phyloP scores from a whole-genome alignment of 1,140 invertebrate species.

The Uloborus diversus region DNA sequence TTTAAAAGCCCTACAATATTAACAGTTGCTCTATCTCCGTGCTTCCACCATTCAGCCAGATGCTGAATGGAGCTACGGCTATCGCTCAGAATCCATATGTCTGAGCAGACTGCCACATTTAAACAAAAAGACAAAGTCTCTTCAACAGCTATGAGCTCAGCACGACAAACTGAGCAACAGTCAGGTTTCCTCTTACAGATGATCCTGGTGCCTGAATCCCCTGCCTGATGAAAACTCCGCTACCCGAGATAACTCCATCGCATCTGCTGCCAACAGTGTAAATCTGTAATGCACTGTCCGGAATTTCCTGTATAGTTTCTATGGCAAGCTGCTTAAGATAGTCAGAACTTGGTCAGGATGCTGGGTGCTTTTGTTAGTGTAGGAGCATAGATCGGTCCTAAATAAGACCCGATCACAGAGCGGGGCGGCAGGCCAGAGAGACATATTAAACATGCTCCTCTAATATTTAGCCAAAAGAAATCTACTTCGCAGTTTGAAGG shows the following conservation, averaged over 20 bases:
- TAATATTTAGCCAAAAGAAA: neutral
- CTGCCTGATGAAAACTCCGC: neutral
- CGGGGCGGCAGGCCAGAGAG: neutral
- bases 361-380: neutral
- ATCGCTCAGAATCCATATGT: neutral
- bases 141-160: neutral
- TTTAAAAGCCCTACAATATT: neutral
- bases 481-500: neutral
- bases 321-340: neutral
- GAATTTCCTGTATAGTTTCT: neutral
- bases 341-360: too few species aligned
- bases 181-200: neutral
- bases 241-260: neutral
- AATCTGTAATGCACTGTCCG: neutral
- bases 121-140: neutral
- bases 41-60: neutral
- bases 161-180: neutral
- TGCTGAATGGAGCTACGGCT: neutral
- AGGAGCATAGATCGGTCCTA: neutral
- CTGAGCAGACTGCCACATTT: neutral
- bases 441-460: neutral
- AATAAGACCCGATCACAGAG: neutral
- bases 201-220: too few species aligned
- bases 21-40: neutral
- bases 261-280: slow-evolving; percentile 3